A percentile compares a stretch with the other conserved stretches of the same genome.
These are phyloP conservation scores for Pemphigus obesinymphae DNA, from an alignment of 1,140 invertebrate genomes.

Conservation along the genomic window DNA sequence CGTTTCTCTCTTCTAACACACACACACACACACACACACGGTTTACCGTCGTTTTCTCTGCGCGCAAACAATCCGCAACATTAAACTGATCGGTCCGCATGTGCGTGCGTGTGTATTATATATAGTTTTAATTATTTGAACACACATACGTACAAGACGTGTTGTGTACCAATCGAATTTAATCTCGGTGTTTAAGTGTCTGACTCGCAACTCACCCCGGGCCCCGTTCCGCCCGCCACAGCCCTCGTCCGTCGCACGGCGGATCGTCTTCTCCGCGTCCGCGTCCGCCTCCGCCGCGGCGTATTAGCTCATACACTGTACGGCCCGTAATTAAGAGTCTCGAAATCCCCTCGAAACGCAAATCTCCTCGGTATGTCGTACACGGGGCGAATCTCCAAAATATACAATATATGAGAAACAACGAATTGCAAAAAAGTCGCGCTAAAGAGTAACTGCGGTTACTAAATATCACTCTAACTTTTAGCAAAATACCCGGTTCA, in stretches of 20 bases:
- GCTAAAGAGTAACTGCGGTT: no score
- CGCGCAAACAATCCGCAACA: constrained; percentile 28
- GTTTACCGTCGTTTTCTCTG: constrained; percentile 23
- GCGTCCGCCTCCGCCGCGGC: background rate
- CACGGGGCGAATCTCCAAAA: no score
- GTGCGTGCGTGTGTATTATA: no score
- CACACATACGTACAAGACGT: constrained; percentile 28
- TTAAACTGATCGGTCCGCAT: constrained; percentile 31
- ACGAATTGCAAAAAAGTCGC: no score
- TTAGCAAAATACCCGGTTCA: no score
- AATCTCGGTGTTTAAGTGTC: constrained; percentile 32
- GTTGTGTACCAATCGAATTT: constrained; percentile 40
- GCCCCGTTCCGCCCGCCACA: background rate
- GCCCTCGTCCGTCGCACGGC: background rate
- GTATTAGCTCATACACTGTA: background rate
- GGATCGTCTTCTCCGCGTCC: background rate
- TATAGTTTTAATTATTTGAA: constrained; percentile 39
- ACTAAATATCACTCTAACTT: no score
- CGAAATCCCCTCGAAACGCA: background rate
- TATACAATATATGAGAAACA: no score
- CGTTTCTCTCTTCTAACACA: no score
- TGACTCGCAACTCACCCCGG: background rate
- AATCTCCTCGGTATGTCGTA: no score
- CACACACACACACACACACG: background rate
- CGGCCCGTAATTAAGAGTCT: no score